A percentile compares a stretch with the other conserved stretches of the same genome.
These are phyloP conservation scores for Todiramphus chloris DNA, from an alignment of 2,113 vertebrate genomes.

Conservation along the genomic window DNA sequence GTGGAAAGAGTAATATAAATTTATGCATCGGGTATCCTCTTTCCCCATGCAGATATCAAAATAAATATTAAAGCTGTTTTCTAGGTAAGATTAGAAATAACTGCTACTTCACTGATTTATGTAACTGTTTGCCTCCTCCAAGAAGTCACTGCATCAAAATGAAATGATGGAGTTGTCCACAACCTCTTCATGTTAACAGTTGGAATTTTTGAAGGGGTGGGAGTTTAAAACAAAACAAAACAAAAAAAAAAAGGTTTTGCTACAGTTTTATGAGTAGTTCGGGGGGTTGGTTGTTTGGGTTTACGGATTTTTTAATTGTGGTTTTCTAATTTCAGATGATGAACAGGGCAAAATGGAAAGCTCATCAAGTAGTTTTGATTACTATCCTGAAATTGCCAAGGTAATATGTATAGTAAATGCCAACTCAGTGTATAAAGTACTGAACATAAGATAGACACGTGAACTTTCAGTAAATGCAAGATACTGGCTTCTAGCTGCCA, in stretches of 20 bases:
- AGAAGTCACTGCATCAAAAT: background rate
- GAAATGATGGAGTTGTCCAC: background rate
- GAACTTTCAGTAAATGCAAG: background rate
- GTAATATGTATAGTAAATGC: slow-evolving; percentile 49
- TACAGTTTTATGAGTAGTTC: background rate
- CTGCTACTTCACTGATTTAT: background rate
- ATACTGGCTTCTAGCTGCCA: background rate
- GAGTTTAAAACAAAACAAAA: background rate
- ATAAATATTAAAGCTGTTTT: background rate
- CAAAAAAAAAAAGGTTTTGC: background rate
- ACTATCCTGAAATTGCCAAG: slow-evolving; percentile 84
- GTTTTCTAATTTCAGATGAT: slow-evolving; percentile 84
- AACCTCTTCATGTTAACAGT: background rate
- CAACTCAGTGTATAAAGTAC: background rate
- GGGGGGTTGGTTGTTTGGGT: background rate
- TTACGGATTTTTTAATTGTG: background rate
- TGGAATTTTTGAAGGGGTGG: background rate
- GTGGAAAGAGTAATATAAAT: background rate
- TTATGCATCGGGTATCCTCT: background rate
- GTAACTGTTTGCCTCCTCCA: background rate
- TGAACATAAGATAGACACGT: background rate
- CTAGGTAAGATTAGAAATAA: background rate
- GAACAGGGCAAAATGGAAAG: slow-evolving; percentile 92
- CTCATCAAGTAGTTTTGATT: slow-evolving; percentile 90
- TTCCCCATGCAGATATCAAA: background rate